A percentile compares a stretch with the other conserved stretches of the same genome.
These are phyloP conservation scores for Phoxinus phoxinus DNA, from an alignment of 2,113 vertebrate species.

Conservation along the genomic window DNA sequence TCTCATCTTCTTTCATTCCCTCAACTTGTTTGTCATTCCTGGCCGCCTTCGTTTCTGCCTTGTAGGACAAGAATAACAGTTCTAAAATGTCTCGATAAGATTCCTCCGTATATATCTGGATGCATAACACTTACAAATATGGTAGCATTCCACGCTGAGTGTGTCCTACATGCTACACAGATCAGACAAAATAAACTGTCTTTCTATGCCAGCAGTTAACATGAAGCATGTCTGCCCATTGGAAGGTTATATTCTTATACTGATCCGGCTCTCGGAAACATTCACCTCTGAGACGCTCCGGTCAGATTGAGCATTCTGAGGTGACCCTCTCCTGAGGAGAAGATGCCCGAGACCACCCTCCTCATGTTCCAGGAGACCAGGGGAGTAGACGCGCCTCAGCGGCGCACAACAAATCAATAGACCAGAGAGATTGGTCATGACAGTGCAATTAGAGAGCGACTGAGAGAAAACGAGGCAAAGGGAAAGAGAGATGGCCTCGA, in stretches of 20 bases:
- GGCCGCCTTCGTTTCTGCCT: background rate
- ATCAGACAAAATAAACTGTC: background rate
- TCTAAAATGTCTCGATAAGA: conserved; percentile 33
- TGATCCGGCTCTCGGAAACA: background rate
- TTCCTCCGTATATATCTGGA: conserved; percentile 33
- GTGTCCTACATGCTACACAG: background rate
- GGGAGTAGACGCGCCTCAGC: conserved; percentile 67
- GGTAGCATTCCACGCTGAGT: conserved; percentile 30
- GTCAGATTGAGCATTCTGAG: conserved; percentile 1
- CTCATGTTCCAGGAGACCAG: conserved; percentile 59
- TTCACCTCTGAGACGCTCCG: background rate
- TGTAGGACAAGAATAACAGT: conserved; percentile 41
- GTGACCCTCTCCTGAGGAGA: conserved; percentile 50
- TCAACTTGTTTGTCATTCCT: background rate
- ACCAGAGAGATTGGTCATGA: conserved; percentile 66
- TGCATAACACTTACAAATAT: conserved; percentile 44
- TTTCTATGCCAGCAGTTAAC: conserved; percentile 3
- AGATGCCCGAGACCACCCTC: conserved; percentile 37
- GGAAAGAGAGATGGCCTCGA: background rate
- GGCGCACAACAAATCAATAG: conserved; percentile 69
- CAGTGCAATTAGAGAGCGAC: conserved; percentile 66
- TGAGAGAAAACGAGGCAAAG: conserved; percentile 32
- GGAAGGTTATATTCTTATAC: background rate
- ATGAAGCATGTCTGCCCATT: background rate
- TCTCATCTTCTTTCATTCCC: background rate